A percentile compares a stretch with the other conserved stretches of the same genome.
phyloP scores from a whole-genome alignment of 1,140 invertebrate genomes.

The Mya arenaria region DNA sequence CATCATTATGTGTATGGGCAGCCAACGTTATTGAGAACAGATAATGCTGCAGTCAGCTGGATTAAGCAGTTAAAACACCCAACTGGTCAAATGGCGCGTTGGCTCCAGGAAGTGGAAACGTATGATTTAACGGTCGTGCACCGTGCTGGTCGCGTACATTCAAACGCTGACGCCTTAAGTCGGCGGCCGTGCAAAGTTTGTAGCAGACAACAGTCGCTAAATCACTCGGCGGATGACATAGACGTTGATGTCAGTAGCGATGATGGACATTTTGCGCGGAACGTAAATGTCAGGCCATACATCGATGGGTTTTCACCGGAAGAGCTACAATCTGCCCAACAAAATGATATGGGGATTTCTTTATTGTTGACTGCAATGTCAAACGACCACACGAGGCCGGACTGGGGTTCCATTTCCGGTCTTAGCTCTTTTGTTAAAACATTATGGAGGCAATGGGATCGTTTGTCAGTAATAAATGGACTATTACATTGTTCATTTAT shows the following conservation, averaged over 20 bases:
- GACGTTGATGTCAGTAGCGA: no score
- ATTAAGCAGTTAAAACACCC: constrained; percentile 58
- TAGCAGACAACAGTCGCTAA: constrained; percentile 4
- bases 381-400: neutral
- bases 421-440: neutral
- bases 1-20: constrained; percentile 62
- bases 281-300: no score
- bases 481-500: neutral
- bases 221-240: neutral
- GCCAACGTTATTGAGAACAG: constrained; percentile 60
- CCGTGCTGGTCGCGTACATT: constrained; percentile 63
- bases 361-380: neutral
- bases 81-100: constrained; percentile 65
- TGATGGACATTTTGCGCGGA: no score
- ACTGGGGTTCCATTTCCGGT: neutral
- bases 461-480: neutral
- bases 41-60: constrained; percentile 66
- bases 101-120: constrained; percentile 64
- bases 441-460: constrained; percentile 1
- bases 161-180: constrained; percentile 69
- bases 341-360: neutral
- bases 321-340: neutral
- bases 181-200: constrained; percentile 47
- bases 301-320: no score
- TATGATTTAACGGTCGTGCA: constrained; percentile 69